Evolutionary conservation across 2,113 vertebrate genomes (phyloP).

Genomic region (Struthidea cinerea): DNA sequence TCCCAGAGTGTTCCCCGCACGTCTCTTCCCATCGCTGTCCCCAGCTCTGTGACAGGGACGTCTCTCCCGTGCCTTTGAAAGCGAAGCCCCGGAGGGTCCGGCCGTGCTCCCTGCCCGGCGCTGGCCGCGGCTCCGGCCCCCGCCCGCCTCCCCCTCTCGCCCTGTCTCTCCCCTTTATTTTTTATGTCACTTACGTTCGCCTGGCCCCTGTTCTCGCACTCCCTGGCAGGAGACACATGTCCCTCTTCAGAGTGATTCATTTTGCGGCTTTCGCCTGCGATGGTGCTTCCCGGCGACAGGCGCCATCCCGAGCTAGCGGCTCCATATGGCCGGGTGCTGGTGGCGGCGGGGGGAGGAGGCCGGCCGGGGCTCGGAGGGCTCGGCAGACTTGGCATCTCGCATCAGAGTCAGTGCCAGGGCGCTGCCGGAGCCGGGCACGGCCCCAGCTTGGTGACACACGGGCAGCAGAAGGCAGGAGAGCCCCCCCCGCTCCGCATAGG

Average conservation of each 20-base stretch:
- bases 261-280: neutral
- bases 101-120: neutral
- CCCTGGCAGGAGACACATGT: conserved; percentile 69
- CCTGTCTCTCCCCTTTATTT: conserved; percentile 28
- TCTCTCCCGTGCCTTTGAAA: neutral
- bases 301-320: neutral
- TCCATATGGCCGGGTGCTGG: conserved; percentile 59
- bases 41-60: neutral
- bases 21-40: neutral
- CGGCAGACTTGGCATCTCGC: conserved; percentile 42
- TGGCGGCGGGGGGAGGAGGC: neutral
- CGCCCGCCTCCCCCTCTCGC: neutral
- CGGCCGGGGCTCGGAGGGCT: neutral
- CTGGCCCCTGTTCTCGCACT: conserved; percentile 5
- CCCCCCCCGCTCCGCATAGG: conserved; percentile 8
- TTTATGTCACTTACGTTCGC: conserved; percentile 57
- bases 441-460: neutral
- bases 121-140: neutral
- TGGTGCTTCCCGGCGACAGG: neutral
- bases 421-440: conserved; percentile 53
- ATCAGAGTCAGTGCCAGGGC: conserved; percentile 25
- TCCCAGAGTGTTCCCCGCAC: fast-evolving
- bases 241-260: conserved; percentile 53
- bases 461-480: conserved; percentile 56
- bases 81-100: fast-evolving